Evolutionary conservation across 2,113 vertebrate species (phyloP), one percentile per base, ranked within the genome.

Genomic region (Coryphaenoides rupestris): DNA sequence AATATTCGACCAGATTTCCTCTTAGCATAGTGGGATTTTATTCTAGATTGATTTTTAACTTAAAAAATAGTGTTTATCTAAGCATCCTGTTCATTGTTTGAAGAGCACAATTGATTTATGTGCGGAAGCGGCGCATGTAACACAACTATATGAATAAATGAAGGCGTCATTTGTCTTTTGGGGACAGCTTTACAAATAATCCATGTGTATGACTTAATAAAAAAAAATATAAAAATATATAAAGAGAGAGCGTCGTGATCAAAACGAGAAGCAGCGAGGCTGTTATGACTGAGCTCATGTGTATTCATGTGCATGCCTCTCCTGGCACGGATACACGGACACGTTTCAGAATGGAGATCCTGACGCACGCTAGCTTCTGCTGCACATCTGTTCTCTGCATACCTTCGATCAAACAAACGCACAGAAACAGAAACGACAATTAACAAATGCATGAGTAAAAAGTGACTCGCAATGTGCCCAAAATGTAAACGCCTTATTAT

Each of bases 81-180:
- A 40, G 33, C 33, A 40, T 40, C 6, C 33, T 40, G 33, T 40
- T 40, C 33, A 40, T 53, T 19, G n/a, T 53, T 19, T 53, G 50
- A 53, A 19, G 50, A 53, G 19, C 7, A 10, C 17, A 53, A 53
- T 19, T 19, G 19, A 17, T 53, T 53, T 53, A 19, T 53, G 50
- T 53, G 21, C 80, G 86, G 87, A 40, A 40, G 33, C 33, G 13
- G 33, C 33, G 9, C 33, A 40, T 40, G 33, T 40, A 40, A 40
- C 33, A 40, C 33, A 40, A 40, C 91, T 90, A 91, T 88, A 86
- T 66, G 49, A 21, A 55, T 21, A 55, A 55, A 55, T 19, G 2
- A 53, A 55, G 19, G 19, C 54, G 5, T 57, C 22, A 24, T 57
- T 24, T 26, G 21, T 57, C 55, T n/a, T 21, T 24, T 14, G 12